Conservation (phyloP, 2,113 vertebrate species). For the Megaceryle torquata region DNA sequence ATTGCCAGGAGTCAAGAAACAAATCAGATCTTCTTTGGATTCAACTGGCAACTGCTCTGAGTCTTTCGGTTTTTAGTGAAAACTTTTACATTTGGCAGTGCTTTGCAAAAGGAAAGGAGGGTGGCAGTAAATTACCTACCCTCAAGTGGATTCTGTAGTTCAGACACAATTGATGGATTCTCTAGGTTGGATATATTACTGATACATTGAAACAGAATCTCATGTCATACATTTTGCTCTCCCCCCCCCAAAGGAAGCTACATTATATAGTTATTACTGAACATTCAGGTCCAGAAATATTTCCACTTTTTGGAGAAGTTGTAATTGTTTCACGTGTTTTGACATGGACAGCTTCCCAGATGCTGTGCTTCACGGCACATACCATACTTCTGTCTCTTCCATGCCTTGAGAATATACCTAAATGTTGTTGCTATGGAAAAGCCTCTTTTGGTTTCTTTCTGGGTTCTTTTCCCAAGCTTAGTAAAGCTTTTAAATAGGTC, state of each 20-base stretch:
- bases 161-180: not conserved
- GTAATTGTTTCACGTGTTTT: not conserved
- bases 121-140: not conserved
- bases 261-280: not conserved
- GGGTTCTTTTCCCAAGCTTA: not conserved
- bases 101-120: conserved; percentile 10
- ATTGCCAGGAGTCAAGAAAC: conserved; percentile 94
- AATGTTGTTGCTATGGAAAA: not conserved
- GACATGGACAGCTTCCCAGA: not conserved
- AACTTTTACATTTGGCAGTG: not conserved
- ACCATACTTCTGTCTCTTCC: not conserved
- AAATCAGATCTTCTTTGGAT: conserved; percentile 89
- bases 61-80: not conserved
- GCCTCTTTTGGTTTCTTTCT: not conserved
- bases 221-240: not conserved
- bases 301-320: not conserved
- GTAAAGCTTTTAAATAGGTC: not conserved
- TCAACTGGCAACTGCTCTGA: conserved; percentile 96
- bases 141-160: conserved; percentile 5
- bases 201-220: not conserved
- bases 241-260: not conserved
- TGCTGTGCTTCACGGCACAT: not conserved
- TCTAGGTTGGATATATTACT: not conserved
- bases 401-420: not conserved
- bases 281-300: not conserved